Percentiles rank a stretch among this genome's conserved stretches.
Conservation (phyloP, 2,888 invertebrate species). For the Laspeyria flexula region DNA sequence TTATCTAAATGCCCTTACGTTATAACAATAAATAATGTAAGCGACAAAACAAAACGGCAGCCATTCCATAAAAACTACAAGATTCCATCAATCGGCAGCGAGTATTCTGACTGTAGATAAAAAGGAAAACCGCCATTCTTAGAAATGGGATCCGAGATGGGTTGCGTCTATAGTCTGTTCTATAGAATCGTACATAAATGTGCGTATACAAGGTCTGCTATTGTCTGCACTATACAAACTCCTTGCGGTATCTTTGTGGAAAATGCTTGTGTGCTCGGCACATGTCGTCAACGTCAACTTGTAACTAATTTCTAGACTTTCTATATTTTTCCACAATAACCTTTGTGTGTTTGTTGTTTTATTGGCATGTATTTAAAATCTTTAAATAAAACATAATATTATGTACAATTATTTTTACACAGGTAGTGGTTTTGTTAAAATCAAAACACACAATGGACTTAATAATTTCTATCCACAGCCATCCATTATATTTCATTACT, state of each 20-base stretch:
- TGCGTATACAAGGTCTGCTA: conserved; percentile 15
- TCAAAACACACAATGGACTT: too few species aligned
- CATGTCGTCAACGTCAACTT: too few species aligned
- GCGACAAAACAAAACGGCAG: conserved; percentile 30
- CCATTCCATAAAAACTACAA: conserved; percentile 35
- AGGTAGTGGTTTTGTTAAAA: too few species aligned
- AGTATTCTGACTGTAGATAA: conserved; percentile 45
- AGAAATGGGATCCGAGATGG: conserved; percentile 46
- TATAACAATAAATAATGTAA: conserved; percentile 16
- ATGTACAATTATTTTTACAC: too few species aligned
- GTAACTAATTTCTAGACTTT: too few species aligned
- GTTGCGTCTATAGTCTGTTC: conserved; percentile 27
- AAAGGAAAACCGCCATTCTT: conserved; percentile 48
- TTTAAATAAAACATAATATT: too few species aligned
- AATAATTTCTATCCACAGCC: too few species aligned
- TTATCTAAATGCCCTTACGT: conserved; percentile 7
- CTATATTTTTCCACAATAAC: too few species aligned
- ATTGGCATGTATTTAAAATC: too few species aligned
- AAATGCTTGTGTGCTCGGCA: conserved; percentile 1
- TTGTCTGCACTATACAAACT: conserved; percentile 35
- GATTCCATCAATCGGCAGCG: conserved; percentile 48
- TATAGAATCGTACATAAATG: conserved; percentile 9
- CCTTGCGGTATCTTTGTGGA: conserved; percentile 30
- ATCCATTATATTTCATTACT: too few species aligned
- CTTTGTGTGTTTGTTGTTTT: too few species aligned